Conservation (phyloP, 2,888 invertebrate species). For the Ophraella communa region DNA sequence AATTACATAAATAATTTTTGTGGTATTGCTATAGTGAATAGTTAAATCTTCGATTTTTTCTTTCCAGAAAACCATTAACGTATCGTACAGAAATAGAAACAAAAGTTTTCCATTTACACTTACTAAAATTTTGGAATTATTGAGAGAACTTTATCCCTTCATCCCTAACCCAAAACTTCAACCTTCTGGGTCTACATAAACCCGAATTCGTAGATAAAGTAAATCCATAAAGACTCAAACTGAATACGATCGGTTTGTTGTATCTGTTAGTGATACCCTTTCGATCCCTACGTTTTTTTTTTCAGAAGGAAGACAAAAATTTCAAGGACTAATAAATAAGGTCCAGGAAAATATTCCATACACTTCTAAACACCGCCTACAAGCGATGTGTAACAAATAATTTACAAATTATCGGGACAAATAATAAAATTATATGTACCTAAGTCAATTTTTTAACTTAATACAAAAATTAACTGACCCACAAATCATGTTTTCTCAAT, state of each 20-base stretch:
- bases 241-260: slow-evolving; percentile 2
- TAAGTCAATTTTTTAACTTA: no score
- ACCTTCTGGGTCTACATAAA: not conserved
- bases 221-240: slow-evolving; percentile 8
- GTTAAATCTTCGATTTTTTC: no score
- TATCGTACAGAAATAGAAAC: not conserved
- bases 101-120: not conserved
- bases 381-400: no score
- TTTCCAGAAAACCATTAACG: not conserved
- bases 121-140: not conserved
- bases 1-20: no score
- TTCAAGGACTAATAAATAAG: not conserved
- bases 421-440: no score
- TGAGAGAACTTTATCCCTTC: not conserved
- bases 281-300: not conserved
- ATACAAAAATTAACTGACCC: no score
- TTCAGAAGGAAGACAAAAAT: not conserved
- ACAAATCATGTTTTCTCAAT: no score
- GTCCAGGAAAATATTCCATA: not conserved
- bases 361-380: no score
- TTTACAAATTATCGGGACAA: no score
- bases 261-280: not conserved
- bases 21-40: no score
- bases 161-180: not conserved
- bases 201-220: not conserved